Conservation (phyloP, 2,888 invertebrate species). For the Nemotelus nigrinus region DNA sequence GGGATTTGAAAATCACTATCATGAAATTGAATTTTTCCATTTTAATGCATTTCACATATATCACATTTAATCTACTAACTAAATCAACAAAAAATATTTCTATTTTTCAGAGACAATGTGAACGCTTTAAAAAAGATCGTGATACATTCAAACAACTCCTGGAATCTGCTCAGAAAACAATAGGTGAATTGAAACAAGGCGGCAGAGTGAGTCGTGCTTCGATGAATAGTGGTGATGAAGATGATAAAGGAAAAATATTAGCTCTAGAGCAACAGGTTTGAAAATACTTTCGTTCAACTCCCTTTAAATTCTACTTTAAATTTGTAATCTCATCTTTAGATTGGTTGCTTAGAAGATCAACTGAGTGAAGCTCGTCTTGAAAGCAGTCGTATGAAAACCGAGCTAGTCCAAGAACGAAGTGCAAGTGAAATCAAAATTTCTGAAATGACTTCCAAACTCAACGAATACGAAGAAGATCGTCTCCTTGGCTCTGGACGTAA, state of each 20-base stretch:
- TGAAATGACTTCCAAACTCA: slow-evolving; percentile 84
- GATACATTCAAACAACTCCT: slow-evolving; percentile 91
- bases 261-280: slow-evolving; percentile 80
- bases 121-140: slow-evolving; percentile 84
- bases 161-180: slow-evolving; percentile 85
- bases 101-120: slow-evolving; percentile 62
- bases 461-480: slow-evolving; percentile 84
- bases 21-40: no score
- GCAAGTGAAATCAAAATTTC: slow-evolving; percentile 86
- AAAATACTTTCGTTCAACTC: neutral
- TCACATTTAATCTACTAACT: no score
- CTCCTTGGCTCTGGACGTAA: slow-evolving; percentile 84
- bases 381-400: slow-evolving; percentile 85
- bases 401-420: slow-evolving; percentile 88
- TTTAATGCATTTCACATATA: no score
- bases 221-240: slow-evolving; percentile 80
- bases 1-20: neutral
- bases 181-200: slow-evolving; percentile 76
- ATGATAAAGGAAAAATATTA: slow-evolving; percentile 76
- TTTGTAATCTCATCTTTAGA: slow-evolving; percentile 52
- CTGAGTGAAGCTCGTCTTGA: slow-evolving; percentile 85
- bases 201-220: slow-evolving; percentile 71
- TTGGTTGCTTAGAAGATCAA: slow-evolving; percentile 88
- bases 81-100: no score
- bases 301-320: no score